Conservation (phyloP, 2,113 vertebrate species). For the Actinemys pallida region DNA sequence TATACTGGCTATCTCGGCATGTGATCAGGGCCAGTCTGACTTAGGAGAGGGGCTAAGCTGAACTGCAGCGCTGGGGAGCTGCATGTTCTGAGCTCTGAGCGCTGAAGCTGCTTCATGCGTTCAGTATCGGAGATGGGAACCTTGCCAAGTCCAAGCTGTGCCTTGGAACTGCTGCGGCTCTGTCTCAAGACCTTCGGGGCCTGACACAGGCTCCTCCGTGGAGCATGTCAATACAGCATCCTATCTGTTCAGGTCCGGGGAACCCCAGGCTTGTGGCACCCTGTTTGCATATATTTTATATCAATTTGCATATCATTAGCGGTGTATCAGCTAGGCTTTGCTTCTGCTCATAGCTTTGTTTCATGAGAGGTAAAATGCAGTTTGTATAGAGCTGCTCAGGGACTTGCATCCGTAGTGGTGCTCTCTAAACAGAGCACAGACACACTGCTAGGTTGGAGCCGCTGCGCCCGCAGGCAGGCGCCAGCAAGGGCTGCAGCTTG, state of each 20-base stretch:
- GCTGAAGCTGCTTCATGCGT: background rate
- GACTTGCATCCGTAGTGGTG: background rate
- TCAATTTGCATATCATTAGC: background rate
- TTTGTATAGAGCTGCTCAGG: background rate
- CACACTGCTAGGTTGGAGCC: background rate
- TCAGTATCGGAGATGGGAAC: background rate
- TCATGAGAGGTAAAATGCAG: background rate
- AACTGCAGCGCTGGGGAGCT: background rate
- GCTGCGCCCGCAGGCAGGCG: too few relatives aligned
- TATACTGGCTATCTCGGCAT: accelerated
- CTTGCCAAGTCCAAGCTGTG: background rate
- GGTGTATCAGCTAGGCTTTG: background rate
- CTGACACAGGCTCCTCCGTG: accelerated
- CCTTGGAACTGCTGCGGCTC: background rate
- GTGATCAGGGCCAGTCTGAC: background rate
- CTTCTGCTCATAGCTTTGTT: background rate
- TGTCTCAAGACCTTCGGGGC: background rate
- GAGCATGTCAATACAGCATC: background rate
- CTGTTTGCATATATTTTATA: background rate
- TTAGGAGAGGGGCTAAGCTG: background rate
- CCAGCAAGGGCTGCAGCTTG: background rate
- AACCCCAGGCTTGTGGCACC: background rate
- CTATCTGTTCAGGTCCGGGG: background rate
- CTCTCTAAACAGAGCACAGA: background rate
- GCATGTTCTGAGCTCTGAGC: background rate